Percentiles rank a stretch among this genome's conserved stretches.
Evolutionary conservation across 2,888 invertebrate species (phyloP).

Genomic region (Pollenia amentaria): DNA sequence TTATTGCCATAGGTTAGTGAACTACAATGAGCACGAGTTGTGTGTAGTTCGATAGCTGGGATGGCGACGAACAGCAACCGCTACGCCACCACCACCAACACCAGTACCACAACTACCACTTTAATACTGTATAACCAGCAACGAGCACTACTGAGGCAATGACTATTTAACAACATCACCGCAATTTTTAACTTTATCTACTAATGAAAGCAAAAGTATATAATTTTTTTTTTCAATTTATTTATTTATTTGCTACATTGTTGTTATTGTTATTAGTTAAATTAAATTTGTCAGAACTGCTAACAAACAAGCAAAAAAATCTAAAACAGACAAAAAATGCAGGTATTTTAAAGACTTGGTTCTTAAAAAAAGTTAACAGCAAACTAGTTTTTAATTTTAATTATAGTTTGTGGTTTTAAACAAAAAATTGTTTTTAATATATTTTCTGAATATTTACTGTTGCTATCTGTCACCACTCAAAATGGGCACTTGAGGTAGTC

Average conservation of each 20-base stretch:
- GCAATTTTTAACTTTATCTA: conserved; percentile 68
- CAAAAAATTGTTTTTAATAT: conserved; percentile 19
- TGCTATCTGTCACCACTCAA: conserved; percentile 52
- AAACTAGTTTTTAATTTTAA: neutral
- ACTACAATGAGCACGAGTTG: conserved; percentile 73
- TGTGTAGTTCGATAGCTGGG: conserved; percentile 55
- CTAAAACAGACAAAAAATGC: conserved; percentile 4
- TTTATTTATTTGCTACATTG: conserved; percentile 29
- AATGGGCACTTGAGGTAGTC: conserved; percentile 51
- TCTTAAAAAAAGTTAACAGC: neutral
- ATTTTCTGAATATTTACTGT: conserved; percentile 3
- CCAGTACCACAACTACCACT: conserved; percentile 13
- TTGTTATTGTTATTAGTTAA: conserved; percentile 66
- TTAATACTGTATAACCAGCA: neutral
- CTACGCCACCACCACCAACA: conserved; percentile 32
- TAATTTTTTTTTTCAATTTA: conserved; percentile 46
- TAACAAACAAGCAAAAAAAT: conserved; percentile 35
- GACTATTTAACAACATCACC: conserved; percentile 59
- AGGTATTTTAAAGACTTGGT: conserved; percentile 27
- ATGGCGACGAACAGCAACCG: conserved; percentile 40
- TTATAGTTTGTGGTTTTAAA: neutral
- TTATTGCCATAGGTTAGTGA: conserved; percentile 83
- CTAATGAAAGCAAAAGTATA: conserved; percentile 80
- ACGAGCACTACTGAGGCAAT: conserved; percentile 13
- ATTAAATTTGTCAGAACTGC: conserved; percentile 67